Evolutionary conservation across 2,888 invertebrate genomes (phyloP).

Genomic region (Falcaria lacertinaria): DNA sequence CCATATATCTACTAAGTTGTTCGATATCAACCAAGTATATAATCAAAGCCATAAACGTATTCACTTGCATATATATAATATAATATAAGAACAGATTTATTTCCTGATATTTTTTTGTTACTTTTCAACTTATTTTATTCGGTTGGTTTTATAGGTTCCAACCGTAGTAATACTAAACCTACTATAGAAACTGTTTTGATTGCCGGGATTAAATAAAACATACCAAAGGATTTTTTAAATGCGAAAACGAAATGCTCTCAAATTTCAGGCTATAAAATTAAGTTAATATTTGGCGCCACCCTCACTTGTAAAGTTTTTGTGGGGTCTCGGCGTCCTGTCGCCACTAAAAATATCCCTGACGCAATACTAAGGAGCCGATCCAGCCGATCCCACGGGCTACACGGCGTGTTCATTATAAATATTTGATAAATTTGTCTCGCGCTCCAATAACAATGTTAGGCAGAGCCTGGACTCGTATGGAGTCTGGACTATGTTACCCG

Average conservation of each 20-base stretch:
- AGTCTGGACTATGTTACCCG: constrained; percentile 42
- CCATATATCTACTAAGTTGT: constrained; percentile 29
- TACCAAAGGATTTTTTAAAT: constrained; percentile 9
- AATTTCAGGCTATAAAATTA: constrained; percentile 13
- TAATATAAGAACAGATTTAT: too few species aligned
- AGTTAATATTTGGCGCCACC: constrained; percentile 62
- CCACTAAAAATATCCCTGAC: constrained; percentile 73
- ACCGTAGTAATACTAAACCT: too few species aligned
- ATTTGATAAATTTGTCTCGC: constrained; percentile 67
- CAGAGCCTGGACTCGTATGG: constrained; percentile 18
- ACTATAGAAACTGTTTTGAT: too few species aligned
- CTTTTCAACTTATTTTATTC: too few species aligned
- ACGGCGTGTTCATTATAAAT: constrained; percentile 57
- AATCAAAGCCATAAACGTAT: too few species aligned
- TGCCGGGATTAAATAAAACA: too few species aligned
- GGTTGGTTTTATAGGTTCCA: too few species aligned
- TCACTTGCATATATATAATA: too few species aligned
- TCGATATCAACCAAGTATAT: constrained; percentile 9
- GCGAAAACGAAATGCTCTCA: background rate
- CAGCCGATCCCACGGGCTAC: constrained; percentile 56
- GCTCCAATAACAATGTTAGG: constrained; percentile 40
- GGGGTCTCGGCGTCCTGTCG: constrained; percentile 54
- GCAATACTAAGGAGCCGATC: constrained; percentile 47
- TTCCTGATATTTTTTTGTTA: too few species aligned
- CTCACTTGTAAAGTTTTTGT: constrained; percentile 63